These are phyloP conservation scores for Theodoxus fluviatilis DNA, from an alignment of 2,888 invertebrate genomes.

Conservation along the genomic window DNA sequence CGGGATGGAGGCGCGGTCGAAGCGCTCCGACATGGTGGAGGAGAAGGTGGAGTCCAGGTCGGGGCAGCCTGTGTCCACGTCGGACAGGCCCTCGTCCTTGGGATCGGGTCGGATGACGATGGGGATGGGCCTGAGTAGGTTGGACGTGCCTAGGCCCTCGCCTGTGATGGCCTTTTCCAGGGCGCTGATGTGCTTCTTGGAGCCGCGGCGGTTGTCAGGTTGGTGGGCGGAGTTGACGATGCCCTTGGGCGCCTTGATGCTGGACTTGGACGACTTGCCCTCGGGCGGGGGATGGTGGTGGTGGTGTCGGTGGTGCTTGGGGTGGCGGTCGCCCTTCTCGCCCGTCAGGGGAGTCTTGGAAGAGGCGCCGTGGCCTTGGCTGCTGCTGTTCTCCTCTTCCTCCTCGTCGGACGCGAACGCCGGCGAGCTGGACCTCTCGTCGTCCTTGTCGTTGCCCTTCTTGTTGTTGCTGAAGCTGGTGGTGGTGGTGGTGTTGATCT, in stretches of 20 bases:
- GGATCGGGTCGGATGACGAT: conserved; percentile 6
- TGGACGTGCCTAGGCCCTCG: too few relatives aligned
- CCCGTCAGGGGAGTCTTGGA: conserved; percentile 26
- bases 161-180: conserved; percentile 23
- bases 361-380: conserved; percentile 29
- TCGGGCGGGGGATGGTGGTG: conserved; percentile 11
- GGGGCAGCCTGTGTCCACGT: neutral
- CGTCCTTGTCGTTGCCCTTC: conserved; percentile 61
- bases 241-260: neutral
- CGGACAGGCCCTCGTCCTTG: conserved; percentile 18
- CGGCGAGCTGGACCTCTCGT: conserved; percentile 86
- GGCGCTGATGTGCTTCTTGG: conserved; percentile 25
- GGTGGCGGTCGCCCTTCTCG: conserved; percentile 18
- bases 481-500: conserved; percentile 26
- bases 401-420: conserved; percentile 96
- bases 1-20: conserved; percentile 32
- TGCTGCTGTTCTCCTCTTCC: conserved; percentile 77
- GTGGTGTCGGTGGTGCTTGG: conserved; percentile 21
- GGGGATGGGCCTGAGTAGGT: too few relatives aligned
- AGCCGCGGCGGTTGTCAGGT: conserved; percentile 24
- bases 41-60: conserved; percentile 30
- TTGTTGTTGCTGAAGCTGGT: conserved; percentile 37
- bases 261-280: neutral
- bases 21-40: conserved; percentile 25
- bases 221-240: conserved; percentile 25